A percentile compares a stretch with the other conserved stretches of the same genome.
Evolutionary conservation across 2,888 invertebrate species (phyloP).

Genomic region (Rhabditoides inermis): DNA sequence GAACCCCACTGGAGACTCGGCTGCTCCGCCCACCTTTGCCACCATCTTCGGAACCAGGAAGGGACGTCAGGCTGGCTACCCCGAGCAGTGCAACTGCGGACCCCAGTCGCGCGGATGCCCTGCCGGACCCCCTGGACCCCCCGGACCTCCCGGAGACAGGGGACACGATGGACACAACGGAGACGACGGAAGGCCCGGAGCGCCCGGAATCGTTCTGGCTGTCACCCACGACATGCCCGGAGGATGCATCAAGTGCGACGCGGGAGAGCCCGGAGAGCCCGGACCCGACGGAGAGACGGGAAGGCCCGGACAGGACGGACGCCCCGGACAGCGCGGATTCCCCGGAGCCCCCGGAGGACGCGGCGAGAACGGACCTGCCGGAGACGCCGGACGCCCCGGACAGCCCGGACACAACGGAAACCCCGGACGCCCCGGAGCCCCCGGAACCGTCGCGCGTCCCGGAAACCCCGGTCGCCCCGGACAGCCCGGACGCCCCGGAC

Average conservation of each 20-base stretch:
- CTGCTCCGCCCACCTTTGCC: too few relatives aligned
- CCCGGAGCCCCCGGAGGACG: slow-evolving; percentile 19
- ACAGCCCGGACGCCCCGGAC: too few relatives aligned
- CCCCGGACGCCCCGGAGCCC: slow-evolving; percentile 28
- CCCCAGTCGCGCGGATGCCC: too few relatives aligned
- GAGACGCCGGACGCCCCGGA: slow-evolving; percentile 26
- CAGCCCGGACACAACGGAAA: slow-evolving; percentile 25
- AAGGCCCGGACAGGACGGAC: slow-evolving; percentile 25
- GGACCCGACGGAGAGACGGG: slow-evolving; percentile 21
- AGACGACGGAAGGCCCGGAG: slow-evolving; percentile 28
- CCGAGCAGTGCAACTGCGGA: too few relatives aligned
- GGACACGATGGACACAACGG: too few relatives aligned
- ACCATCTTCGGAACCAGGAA: too few relatives aligned
- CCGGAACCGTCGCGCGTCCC: too few relatives aligned
- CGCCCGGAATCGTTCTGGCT: slow-evolving; percentile 21
- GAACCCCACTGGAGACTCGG: too few relatives aligned
- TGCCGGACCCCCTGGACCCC: slow-evolving; percentile 23
- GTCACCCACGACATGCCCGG: slow-evolving; percentile 24
- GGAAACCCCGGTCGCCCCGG: too few relatives aligned
- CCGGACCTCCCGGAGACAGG: slow-evolving; percentile 18
- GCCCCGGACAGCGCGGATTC: slow-evolving; percentile 23
- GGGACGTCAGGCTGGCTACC: too few relatives aligned
- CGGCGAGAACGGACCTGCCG: slow-evolving; percentile 19
- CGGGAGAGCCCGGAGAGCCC: slow-evolving; percentile 23
- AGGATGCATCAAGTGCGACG: slow-evolving; percentile 32